Conservation (phyloP, 1,140 invertebrate species). For the Anastrepha ludens region DNA sequence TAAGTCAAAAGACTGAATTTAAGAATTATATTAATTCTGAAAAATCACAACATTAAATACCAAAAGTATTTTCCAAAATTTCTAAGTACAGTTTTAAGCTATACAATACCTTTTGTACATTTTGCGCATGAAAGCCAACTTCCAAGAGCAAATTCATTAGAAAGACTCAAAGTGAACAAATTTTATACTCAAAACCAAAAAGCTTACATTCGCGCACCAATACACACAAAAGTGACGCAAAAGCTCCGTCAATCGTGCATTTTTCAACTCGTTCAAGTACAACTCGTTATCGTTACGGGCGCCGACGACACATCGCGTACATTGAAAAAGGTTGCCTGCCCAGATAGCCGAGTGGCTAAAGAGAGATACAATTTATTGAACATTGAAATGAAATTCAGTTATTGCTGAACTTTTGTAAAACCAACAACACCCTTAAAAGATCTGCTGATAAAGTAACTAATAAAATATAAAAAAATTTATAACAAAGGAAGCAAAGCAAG, state of each 20-base stretch:
- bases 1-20: background rate
- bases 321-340: slow-evolving; percentile 8
- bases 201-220: slow-evolving; percentile 16
- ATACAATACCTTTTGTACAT: background rate
- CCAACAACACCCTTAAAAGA: slow-evolving; percentile 49
- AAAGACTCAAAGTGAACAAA: slow-evolving; percentile 49
- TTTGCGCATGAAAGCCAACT: slow-evolving; percentile 37
- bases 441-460: slow-evolving; percentile 30
- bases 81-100: slow-evolving; percentile 41
- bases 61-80: slow-evolving; percentile 40
- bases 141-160: background rate
- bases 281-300: background rate
- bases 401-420: slow-evolving; percentile 70
- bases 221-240: background rate
- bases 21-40: slow-evolving; percentile 31
- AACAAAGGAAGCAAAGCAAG: slow-evolving; percentile 37
- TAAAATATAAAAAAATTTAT: slow-evolving; percentile 16
- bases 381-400: slow-evolving; percentile 63
- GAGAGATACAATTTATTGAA: slow-evolving; percentile 33
- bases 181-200: background rate
- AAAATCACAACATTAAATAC: background rate
- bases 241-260: slow-evolving; percentile 2
- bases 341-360: background rate
- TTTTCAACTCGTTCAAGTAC: slow-evolving; percentile 15
- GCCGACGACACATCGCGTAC: background rate